These are phyloP conservation scores for Peromyscus aztecus DNA, from an alignment of 2,797 vertebrate genomes.

Conservation along the genomic window DNA sequence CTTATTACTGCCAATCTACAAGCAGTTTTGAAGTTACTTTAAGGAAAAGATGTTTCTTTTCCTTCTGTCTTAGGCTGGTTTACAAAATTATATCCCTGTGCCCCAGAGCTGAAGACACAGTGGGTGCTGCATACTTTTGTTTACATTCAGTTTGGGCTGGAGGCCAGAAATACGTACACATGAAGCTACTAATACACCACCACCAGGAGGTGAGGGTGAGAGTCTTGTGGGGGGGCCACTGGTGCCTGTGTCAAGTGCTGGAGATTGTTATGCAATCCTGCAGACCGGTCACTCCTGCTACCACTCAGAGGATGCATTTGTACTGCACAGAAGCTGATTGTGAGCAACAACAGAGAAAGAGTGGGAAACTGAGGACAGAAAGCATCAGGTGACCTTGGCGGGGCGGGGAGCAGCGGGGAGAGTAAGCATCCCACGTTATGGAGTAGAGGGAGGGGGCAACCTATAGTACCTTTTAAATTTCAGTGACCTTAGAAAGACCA, in stretches of 20 bases:
- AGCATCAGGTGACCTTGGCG: not conserved
- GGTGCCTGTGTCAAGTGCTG: not conserved
- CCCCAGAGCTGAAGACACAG: not conserved
- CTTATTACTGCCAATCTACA: not conserved
- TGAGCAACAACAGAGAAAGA: not conserved
- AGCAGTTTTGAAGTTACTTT: not conserved
- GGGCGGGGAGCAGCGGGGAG: rapidly evolving
- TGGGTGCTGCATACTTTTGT: not conserved
- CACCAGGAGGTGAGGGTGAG: not conserved
- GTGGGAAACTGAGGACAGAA: not conserved
- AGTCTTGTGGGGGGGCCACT: not conserved
- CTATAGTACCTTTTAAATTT: not conserved
- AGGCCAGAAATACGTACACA: not conserved
- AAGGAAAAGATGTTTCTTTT: not conserved
- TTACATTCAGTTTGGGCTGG: not conserved
- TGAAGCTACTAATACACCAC: not conserved
- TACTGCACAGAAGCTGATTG: not conserved
- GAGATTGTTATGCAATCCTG: not conserved
- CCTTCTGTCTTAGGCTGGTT: slow-evolving; percentile 6
- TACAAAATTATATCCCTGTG: not conserved
- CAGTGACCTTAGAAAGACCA: not conserved
- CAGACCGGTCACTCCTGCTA: not conserved
- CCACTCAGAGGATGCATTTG: not conserved
- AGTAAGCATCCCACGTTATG: not conserved
- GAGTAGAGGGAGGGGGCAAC: not conserved